A percentile compares a stretch with the other conserved stretches of the same genome.
phyloP scores from a whole-genome alignment of 2,888 invertebrate genomes.

The Cephus pygmeus region DNA sequence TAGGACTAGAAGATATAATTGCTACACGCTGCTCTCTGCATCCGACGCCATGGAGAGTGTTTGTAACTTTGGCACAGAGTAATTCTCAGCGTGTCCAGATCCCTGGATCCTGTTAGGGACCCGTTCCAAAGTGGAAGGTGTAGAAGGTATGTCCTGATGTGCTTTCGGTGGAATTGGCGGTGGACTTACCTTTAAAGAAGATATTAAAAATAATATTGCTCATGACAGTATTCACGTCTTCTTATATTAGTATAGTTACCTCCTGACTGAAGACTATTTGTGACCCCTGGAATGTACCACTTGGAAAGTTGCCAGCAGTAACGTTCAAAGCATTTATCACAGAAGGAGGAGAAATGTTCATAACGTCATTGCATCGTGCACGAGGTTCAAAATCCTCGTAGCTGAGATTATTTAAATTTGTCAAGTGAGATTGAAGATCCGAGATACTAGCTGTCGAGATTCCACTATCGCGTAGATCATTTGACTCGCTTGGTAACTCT shows the following conservation, averaged over 20 bases:
- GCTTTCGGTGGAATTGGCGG: constrained; percentile 65
- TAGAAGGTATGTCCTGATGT: constrained; percentile 60
- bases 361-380: constrained; percentile 60
- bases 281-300: constrained; percentile 54
- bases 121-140: constrained; percentile 61
- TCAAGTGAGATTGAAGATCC: constrained; percentile 61
- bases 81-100: constrained; percentile 59
- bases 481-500: constrained; percentile 48
- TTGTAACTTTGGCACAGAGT: constrained; percentile 64
- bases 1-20: constrained; percentile 52
- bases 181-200: constrained; percentile 51
- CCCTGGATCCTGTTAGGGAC: constrained; percentile 46
- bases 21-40: constrained; percentile 60
- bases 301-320: constrained; percentile 54
- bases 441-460: constrained; percentile 65
- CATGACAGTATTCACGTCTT: neutral
- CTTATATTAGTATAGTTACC: constrained; percentile 34
- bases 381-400: constrained; percentile 66
- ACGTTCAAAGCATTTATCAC: constrained; percentile 56
- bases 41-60: constrained; percentile 61
- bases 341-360: constrained; percentile 63
- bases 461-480: constrained; percentile 71
- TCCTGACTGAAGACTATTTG: constrained; percentile 54
- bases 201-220: neutral
- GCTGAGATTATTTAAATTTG: constrained; percentile 63